Evolutionary conservation across 2,888 invertebrate species (phyloP).

Genomic region (Agrenia bidenticulata): DNA sequence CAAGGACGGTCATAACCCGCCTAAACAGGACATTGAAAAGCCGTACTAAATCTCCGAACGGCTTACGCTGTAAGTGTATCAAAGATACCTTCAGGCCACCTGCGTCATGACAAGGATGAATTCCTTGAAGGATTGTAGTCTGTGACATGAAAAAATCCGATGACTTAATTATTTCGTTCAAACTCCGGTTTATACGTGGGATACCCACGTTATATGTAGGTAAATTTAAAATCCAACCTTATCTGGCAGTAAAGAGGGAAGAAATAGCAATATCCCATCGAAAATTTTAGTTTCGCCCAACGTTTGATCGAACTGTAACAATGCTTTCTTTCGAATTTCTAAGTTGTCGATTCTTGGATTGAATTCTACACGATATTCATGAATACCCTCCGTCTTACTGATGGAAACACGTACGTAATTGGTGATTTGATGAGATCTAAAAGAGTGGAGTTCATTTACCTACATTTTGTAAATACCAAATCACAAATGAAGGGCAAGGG

Average conservation of each 20-base stretch:
- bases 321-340: not conserved
- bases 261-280: conserved; percentile 8
- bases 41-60: conserved; percentile 68
- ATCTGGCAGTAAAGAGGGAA: not conserved
- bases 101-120: conserved; percentile 6
- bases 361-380: not conserved
- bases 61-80: conserved; percentile 60
- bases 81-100: not conserved
- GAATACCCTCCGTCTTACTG: conserved; percentile 6
- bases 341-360: conserved; percentile 5
- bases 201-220: not conserved
- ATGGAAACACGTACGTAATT: conserved; percentile 14
- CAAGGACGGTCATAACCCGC: conserved; percentile 73
- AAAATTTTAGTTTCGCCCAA: not conserved
- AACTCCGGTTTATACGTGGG: no score
- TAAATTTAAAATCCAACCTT: not conserved
- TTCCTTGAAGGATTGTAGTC: conserved; percentile 2
- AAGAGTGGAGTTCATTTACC: no score
- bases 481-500: no score
- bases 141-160: not conserved
- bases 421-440: conserved; percentile 1
- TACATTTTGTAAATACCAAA: no score
- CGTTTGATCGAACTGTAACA: conserved; percentile 3
- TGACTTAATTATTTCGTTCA: not conserved
- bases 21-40: conserved; percentile 81